phyloP scores from a whole-genome alignment of 2,113 vertebrate genomes.

The Ascaphus truei region DNA sequence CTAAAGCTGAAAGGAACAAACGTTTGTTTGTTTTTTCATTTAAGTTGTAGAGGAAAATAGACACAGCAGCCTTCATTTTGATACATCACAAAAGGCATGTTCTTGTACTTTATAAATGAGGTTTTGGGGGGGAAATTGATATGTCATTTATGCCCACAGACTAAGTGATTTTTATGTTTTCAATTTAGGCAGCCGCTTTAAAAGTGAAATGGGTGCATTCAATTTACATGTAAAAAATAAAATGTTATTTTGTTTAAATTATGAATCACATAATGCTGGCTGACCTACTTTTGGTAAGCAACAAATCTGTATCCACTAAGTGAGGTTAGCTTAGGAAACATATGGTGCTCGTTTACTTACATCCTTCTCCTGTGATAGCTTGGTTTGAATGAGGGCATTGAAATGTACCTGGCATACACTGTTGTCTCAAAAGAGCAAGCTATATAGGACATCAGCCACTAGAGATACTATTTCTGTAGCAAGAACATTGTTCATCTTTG shows the following conservation, averaged over 20 bases:
- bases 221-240: background rate
- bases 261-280: background rate
- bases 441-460: constrained; percentile 57
- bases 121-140: no score
- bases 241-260: background rate
- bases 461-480: constrained; percentile 59
- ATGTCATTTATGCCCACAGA: no score
- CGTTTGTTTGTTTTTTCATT: no score
- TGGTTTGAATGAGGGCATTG: constrained; percentile 57
- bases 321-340: constrained; percentile 40
- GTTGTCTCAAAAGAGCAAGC: constrained; percentile 51
- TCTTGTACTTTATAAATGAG: no score
- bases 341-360: constrained; percentile 31
- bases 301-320: constrained; percentile 39
- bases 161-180: no score
- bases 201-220: no score
- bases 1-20: no score
- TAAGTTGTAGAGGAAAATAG: no score
- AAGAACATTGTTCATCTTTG: constrained; percentile 49
- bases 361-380: constrained; percentile 31
- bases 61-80: no score
- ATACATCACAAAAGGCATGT: no score
- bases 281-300: constrained; percentile 55
- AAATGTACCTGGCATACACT: constrained; percentile 39
- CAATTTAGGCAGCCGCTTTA: no score